phyloP scores from a whole-genome alignment of 2,113 vertebrate species.

The Eurypyga helias region DNA sequence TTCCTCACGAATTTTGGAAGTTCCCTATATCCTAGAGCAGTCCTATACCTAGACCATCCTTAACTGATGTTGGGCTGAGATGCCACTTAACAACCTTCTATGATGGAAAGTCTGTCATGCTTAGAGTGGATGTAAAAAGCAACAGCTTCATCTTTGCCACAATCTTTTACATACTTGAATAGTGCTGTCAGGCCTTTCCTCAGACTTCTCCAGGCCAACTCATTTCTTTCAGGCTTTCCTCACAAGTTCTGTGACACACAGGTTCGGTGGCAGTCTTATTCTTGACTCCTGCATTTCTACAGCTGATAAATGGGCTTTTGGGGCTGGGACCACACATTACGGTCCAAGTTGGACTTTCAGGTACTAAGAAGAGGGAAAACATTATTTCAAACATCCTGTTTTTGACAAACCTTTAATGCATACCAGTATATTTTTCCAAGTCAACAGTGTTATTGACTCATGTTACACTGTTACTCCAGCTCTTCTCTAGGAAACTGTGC shows the following conservation, averaged over 20 bases:
- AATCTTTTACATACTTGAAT: neutral
- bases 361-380: neutral
- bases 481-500: neutral
- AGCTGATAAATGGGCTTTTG: neutral
- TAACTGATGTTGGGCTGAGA: neutral
- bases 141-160: neutral
- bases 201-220: neutral
- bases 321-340: neutral
- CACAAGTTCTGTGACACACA: neutral
- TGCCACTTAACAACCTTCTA: neutral
- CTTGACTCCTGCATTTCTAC: neutral
- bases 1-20: neutral
- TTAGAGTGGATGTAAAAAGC: neutral
- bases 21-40: neutral
- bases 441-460: neutral
- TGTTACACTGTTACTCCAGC: neutral
- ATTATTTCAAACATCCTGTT: neutral
- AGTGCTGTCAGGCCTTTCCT: neutral
- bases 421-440: neutral
- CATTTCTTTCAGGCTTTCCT: neutral
- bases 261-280: neutral
- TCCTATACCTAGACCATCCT: neutral
- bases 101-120: neutral
- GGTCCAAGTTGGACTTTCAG: neutral
- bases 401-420: neutral